Evolutionary conservation across 2,888 invertebrate genomes (phyloP).

Genomic region (Creontiades dilutus): DNA sequence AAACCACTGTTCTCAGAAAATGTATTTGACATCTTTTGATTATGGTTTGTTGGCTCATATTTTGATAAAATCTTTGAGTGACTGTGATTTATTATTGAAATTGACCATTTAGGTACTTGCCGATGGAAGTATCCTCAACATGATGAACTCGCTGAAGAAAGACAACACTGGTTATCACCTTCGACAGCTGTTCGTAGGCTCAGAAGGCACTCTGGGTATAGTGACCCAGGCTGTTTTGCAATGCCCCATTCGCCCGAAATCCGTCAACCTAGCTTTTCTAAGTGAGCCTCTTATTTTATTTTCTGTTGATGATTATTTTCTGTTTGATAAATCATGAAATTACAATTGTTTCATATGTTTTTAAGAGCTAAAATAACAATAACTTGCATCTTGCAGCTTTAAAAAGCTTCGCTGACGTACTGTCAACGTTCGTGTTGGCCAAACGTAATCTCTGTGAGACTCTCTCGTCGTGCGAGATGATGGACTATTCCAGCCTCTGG

Average conservation of each 20-base stretch:
- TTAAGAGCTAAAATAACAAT: no score
- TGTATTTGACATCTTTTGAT: no score
- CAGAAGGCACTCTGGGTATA: constrained; percentile 97
- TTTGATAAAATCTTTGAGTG: no score
- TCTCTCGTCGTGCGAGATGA: constrained; percentile 96
- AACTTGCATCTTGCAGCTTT: not conserved
- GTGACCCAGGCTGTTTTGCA: constrained; percentile 95
- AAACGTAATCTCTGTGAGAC: constrained; percentile 91
- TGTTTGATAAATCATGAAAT: no score
- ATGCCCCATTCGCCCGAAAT: constrained; percentile 90
- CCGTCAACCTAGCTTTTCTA: constrained; percentile 92
- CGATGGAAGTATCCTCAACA: constrained; percentile 91
- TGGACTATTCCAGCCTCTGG: constrained; percentile 88
- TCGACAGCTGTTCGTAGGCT: constrained; percentile 97
- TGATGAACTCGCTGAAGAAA: constrained; percentile 92
- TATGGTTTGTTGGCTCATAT: no score
- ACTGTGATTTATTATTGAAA: no score
- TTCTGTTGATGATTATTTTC: no score
- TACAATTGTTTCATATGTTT: no score
- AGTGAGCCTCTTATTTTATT: constrained; percentile 81
- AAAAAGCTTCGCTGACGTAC: constrained; percentile 85
- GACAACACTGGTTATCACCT: constrained; percentile 99
- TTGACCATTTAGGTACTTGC: constrained; percentile 85
- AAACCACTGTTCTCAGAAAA: no score
- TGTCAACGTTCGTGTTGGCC: constrained; percentile 87